Base-by-base conservation (phyloP, 2,797 vertebrate species). In the Smutsia temminckii region DNA sequence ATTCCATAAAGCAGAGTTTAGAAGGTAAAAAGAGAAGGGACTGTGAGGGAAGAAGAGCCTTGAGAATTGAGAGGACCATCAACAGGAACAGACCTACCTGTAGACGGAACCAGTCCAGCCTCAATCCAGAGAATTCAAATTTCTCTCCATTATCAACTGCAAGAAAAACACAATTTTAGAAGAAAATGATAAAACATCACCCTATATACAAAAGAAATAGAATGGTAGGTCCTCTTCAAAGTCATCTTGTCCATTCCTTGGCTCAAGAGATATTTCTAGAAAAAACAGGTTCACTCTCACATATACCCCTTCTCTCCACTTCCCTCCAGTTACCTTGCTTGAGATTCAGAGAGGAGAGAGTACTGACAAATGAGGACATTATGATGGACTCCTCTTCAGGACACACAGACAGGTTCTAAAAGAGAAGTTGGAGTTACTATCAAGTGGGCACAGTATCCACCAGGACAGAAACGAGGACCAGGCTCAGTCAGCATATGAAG, bases 301-400 rank as follows among this genome's bases (percentile, higher is more conserved):
- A 71, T 17, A 46, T 1, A 21, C 53, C 42, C 77, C 27, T 12
- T 59, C 57, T 80, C 64, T 34, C 29, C 29, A 57, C 5, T 25
- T 78, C 57, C 85, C 80, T 64, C 32, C 83, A 59, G 6, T 92
- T 97, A 99, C 99, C 99, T 99, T 99, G 99, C 97, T 99, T 99
- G 96, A 99, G 32, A 27, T 98, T 99, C 74, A 99, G 98, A 71
- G 98, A 98, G 2, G 99, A 99, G 83, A 99, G 97, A 10, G 98
- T 98, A 61, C 98, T 99, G 92, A 99, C 99, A 17, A 99, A 99
- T 0, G 99, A 99, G 0, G 98, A 99, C 98, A 99, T 98, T 92
- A 99, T 99, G 87, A 99, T 95, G 0, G 99, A 99, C 91, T 99
- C 99, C 91, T 99, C 99, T 94, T 99, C 99, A 7, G 99, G 99